A percentile compares a stretch with the other conserved stretches of the same genome.
Evolutionary conservation across 2,797 vertebrate species (phyloP).

Genomic region (Perodicticus potto): DNA sequence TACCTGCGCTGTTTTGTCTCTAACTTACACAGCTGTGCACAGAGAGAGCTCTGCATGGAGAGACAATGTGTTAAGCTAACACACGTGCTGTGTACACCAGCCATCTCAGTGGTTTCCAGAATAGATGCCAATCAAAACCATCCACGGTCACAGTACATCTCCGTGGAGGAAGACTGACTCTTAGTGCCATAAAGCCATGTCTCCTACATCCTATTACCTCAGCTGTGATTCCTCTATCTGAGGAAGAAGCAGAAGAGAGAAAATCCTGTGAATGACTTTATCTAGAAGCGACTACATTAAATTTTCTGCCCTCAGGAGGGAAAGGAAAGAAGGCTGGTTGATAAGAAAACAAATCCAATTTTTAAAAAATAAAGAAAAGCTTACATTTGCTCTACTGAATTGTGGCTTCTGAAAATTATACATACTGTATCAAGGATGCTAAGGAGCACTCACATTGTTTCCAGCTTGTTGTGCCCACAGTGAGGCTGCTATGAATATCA

Average conservation of each 20-base stretch:
- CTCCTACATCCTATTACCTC: background rate
- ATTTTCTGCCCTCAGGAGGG: background rate
- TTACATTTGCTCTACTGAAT: constrained; percentile 14
- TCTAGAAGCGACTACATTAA: constrained; percentile 6
- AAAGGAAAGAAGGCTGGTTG: background rate
- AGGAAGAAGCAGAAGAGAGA: background rate
- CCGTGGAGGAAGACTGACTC: background rate
- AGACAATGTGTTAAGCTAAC: background rate
- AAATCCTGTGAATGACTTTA: background rate
- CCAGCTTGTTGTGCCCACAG: background rate
- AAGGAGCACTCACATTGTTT: background rate
- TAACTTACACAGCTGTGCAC: background rate
- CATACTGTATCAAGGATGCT: background rate
- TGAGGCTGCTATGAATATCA: background rate
- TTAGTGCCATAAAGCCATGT: background rate
- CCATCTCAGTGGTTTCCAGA: background rate
- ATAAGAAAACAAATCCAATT: constrained; percentile 58
- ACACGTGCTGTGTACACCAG: background rate
- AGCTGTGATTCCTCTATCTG: background rate
- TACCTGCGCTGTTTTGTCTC: background rate
- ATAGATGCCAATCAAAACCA: background rate
- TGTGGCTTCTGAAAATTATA: background rate
- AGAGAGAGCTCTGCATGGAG: background rate
- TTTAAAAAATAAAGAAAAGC: background rate
- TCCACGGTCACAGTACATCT: background rate